These are phyloP conservation scores for Anser brachyrhynchus DNA, from an alignment of 2,113 vertebrate species.

Conservation along the genomic window DNA sequence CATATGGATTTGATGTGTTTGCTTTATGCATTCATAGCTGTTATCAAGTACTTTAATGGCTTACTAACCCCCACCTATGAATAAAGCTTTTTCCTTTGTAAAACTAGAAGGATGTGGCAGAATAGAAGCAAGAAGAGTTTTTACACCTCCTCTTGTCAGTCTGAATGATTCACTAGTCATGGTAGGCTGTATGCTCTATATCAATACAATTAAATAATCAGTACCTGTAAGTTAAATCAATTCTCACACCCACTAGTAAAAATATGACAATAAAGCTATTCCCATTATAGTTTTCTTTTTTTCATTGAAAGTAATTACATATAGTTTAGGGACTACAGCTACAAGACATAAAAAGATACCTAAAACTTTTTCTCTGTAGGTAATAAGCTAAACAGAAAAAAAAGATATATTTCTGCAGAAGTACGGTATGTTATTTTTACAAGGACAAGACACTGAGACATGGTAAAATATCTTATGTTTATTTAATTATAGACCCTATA, in stretches of 20 bases:
- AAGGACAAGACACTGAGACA: conserved; percentile 10
- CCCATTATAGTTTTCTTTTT: conserved; percentile 69
- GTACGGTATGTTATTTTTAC: conserved; percentile 40
- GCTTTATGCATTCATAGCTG: conserved; percentile 56
- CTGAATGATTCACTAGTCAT: conserved; percentile 76
- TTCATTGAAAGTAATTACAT: conserved; percentile 75
- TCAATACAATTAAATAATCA: conserved; percentile 84
- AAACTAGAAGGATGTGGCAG: conserved; percentile 54
- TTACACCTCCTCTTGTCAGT: conserved; percentile 79
- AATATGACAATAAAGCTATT: conserved; percentile 81
- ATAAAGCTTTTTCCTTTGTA: conserved; percentile 67
- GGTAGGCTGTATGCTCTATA: conserved; percentile 74
- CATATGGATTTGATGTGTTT: conserved; percentile 37
- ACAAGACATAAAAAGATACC: conserved; percentile 66
- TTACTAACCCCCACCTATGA: conserved; percentile 46
- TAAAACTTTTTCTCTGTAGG: conserved; percentile 72
- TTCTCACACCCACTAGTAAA: conserved; percentile 79
- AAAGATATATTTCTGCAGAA: conserved; percentile 45
- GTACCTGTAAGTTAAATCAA: conserved; percentile 82
- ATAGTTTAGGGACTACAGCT: conserved; percentile 70
- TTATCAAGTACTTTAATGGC: conserved; percentile 57
- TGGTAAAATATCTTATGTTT: conserved; percentile 48
- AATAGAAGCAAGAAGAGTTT: conserved; percentile 69
- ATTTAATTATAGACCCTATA: conserved; percentile 49
- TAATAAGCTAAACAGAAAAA: conserved; percentile 57